phyloP scores from a whole-genome alignment of 2,113 vertebrate genomes.

The Stigmatopora nigra region DNA sequence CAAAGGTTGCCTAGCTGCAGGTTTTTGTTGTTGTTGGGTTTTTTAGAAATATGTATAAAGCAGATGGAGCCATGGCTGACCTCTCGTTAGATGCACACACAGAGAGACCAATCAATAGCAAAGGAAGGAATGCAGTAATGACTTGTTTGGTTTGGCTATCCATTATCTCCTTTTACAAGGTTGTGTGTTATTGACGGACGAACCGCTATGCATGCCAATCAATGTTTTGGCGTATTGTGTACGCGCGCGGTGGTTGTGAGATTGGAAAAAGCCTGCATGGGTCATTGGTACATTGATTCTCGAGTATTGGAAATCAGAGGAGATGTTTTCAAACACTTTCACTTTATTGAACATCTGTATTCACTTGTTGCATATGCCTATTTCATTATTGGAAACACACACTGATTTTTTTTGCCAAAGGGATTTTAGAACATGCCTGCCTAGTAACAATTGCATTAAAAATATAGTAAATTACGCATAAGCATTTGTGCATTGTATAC shows the following conservation, averaged over 20 bases:
- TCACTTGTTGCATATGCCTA: not conserved
- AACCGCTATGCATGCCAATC: slow-evolving; percentile 45
- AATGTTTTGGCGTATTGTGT: slow-evolving; percentile 44
- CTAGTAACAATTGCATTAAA: not conserved
- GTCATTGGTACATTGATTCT: slow-evolving; percentile 30
- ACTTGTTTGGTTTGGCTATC: slow-evolving; percentile 55
- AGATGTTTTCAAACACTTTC: slow-evolving; percentile 31
- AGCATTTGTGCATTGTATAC: too few relatives aligned
- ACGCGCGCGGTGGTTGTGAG: slow-evolving; percentile 45
- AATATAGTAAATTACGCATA: too few relatives aligned
- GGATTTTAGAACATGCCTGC: not conserved
- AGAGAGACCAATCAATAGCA: slow-evolving; percentile 40
- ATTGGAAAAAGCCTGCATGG: slow-evolving; percentile 40
- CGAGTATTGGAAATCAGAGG: slow-evolving; percentile 27
- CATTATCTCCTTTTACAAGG: slow-evolving; percentile 56
- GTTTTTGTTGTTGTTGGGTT: slow-evolving; percentile 13
- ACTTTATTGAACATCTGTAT: slow-evolving; percentile 5
- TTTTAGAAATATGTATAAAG: slow-evolving; percentile 14
- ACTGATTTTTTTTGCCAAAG: not conserved
- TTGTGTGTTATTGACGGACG: slow-evolving; percentile 57
- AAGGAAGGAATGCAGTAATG: slow-evolving; percentile 58
- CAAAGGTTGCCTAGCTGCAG: slow-evolving; percentile 41
- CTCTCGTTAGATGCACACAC: slow-evolving; percentile 19
- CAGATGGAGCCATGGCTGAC: slow-evolving; percentile 33
- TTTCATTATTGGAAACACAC: not conserved